Percentiles rank a stretch among this genome's conserved stretches.
These are phyloP conservation scores for Rhadinocentrus ornatus DNA, from an alignment of 2,797 vertebrate species.

Conservation along the genomic window DNA sequence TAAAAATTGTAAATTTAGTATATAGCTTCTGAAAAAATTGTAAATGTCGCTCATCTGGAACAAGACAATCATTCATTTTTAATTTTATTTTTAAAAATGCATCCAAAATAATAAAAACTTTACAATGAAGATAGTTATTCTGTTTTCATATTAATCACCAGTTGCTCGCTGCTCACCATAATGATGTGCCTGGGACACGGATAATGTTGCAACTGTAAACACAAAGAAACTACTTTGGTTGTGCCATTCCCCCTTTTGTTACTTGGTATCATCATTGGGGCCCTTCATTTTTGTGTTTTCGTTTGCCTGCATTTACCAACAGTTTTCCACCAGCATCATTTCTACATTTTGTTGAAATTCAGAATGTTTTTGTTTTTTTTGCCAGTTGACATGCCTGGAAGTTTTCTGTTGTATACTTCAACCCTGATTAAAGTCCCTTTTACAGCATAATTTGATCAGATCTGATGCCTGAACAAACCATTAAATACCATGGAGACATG, in stretches of 20 bases:
- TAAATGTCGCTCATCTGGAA: background rate
- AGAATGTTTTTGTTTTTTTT: background rate
- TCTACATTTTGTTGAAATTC: background rate
- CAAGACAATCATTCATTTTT: background rate
- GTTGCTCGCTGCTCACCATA: background rate
- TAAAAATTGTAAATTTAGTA: background rate
- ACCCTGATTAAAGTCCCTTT: background rate
- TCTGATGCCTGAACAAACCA: constrained; percentile 7
- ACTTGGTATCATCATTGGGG: background rate
- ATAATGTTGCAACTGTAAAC: background rate
- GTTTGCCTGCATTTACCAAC: background rate
- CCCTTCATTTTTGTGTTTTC: background rate
- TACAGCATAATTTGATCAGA: constrained; percentile 57
- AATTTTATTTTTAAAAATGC: background rate
- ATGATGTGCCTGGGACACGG: background rate
- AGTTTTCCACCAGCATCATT: background rate
- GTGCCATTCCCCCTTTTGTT: background rate
- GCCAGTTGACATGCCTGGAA: background rate
- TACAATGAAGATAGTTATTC: background rate
- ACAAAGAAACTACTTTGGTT: background rate
- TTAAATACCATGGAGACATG: background rate
- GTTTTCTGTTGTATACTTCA: background rate
- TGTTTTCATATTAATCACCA: background rate
- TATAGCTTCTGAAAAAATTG: background rate
- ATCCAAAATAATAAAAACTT: background rate